phyloP scores from a whole-genome alignment of 2,113 vertebrate genomes.

The Taurulus bubalis region DNA sequence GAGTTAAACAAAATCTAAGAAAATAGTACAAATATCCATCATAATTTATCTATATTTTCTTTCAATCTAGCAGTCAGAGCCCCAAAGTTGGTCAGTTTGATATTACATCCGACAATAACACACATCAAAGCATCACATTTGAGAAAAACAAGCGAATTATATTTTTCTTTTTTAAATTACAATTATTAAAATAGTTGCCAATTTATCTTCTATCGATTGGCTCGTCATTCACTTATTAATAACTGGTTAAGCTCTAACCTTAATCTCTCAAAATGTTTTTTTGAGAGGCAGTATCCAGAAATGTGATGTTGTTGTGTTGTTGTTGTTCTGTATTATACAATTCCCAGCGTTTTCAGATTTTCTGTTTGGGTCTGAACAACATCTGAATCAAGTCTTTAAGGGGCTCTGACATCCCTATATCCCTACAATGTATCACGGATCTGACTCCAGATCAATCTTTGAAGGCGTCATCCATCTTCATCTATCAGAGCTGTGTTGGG shows the following conservation, averaged over 20 bases:
- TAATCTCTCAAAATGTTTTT: background rate
- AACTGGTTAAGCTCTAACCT: background rate
- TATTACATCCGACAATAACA: background rate
- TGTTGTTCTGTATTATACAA: background rate
- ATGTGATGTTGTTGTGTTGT: background rate
- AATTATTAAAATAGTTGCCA: background rate
- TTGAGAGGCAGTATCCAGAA: background rate
- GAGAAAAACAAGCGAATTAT: background rate
- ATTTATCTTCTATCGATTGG: background rate
- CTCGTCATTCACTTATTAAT: background rate
- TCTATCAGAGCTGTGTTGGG: constrained; percentile 37
- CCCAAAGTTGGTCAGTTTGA: background rate
- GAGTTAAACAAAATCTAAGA: background rate
- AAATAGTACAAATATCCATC: background rate
- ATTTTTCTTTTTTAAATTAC: background rate
- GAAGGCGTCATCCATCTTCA: constrained; percentile 38
- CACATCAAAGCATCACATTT: background rate
- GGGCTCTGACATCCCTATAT: background rate
- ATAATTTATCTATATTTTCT: background rate
- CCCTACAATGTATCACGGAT: background rate
- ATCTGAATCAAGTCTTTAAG: background rate
- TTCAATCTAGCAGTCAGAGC: background rate
- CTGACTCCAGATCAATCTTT: constrained; percentile 13
- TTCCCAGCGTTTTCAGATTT: background rate
- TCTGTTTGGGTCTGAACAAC: background rate